Evolutionary conservation across 1,140 invertebrate species (phyloP), one percentile per base, ranked within the genome.

Genomic region (Eriocheir sinensis): DNA sequence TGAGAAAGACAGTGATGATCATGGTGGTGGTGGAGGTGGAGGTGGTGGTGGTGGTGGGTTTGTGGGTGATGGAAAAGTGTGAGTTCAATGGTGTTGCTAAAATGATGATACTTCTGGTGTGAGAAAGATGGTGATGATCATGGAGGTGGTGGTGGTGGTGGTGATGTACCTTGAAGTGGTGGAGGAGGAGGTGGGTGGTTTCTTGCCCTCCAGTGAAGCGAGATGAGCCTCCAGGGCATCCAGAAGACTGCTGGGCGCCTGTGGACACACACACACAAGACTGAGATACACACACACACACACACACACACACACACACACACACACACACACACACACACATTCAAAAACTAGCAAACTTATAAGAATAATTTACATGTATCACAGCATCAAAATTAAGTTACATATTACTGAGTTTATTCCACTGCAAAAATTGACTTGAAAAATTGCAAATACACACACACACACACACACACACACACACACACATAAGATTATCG

Each of bases 201-300:
- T 99, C 96, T 98, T 98, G 83, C 99, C 99, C 96, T 99, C 99
- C 41, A 99, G 96, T 0, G 98, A 98, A 38, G 98, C 98, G 86
- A 99, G 97, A 97, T 99, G 99, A 96, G 99, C 98, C 96, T 99
- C 99, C 89, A 99, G 97, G 0, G 99, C 99, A 97, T 99, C 99
- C 88, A 99, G 97, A 86, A 99, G 97, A 97, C 99, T 99, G 96
- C 99, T 99, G 0, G 99, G 99, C n/a, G 99, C 99, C 97, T 98
- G 53, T 34, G 53, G 32, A 21, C 12, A 21, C 6, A 72, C 60
- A 72, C 60, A n/a, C 60, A 72, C 21, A 21, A 15, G 3, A 85
- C 9, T 34, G 15, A 60, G 27, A 60, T 27, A 90, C 48, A 72
- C 60, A 72, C 60, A n/a, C 36, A 15, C 30, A 21, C 83, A 86